Conservation (phyloP, 2,888 invertebrate genomes). For the Eurytoma adleriae region DNA sequence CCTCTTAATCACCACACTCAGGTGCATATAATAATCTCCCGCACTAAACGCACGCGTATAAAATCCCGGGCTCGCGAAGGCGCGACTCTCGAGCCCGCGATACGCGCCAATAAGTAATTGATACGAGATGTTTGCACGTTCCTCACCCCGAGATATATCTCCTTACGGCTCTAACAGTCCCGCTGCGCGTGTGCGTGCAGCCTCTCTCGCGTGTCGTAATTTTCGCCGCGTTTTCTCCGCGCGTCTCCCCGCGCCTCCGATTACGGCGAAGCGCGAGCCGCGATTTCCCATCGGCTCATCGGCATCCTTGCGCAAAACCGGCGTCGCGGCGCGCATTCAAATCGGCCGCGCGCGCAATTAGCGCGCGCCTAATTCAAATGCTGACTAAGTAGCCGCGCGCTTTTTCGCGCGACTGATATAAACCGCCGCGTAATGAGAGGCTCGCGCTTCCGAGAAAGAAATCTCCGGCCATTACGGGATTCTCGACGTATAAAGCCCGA, state of each 20-base stretch:
- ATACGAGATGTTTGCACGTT: slow-evolving; percentile 27
- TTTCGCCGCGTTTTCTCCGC: slow-evolving; percentile 22
- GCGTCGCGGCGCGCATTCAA: slow-evolving; percentile 39
- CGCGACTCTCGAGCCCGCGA: background rate
- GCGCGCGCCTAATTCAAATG: slow-evolving; percentile 47
- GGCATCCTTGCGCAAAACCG: slow-evolving; percentile 19
- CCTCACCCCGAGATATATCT: slow-evolving; percentile 1
- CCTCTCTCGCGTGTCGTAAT: slow-evolving; percentile 17
- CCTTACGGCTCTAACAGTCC: background rate
- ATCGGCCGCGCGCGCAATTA: slow-evolving; percentile 21
- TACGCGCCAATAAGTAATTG: slow-evolving; percentile 1
- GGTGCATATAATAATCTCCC: too few species aligned
- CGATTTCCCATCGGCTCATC: background rate
- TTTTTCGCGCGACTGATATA: slow-evolving; percentile 13
- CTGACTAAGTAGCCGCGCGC: slow-evolving; percentile 21
- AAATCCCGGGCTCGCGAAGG: too few species aligned
- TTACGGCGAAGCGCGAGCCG: background rate
- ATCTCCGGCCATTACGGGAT: slow-evolving; percentile 61
- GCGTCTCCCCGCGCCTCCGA: background rate
- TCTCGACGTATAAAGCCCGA: slow-evolving; percentile 64
- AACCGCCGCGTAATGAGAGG: slow-evolving; percentile 65
- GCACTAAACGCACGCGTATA: too few species aligned
- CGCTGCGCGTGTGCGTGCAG: background rate
- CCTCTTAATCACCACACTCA: too few species aligned
- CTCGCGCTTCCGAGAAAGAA: slow-evolving; percentile 73